Evolutionary conservation across 2,113 vertebrate species (phyloP).

Genomic region (Fregata magnificens): DNA sequence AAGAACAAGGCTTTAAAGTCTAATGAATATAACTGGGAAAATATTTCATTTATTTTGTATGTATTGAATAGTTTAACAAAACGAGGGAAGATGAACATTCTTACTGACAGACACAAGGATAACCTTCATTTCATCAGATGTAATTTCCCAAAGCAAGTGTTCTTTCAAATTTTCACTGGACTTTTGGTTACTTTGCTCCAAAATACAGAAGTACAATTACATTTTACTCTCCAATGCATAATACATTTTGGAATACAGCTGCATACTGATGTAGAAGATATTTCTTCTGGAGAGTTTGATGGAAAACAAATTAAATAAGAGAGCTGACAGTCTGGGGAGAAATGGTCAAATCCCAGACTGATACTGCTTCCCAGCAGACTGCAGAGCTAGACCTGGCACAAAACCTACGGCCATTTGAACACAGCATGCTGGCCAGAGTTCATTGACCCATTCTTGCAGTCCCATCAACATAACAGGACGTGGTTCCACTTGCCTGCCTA

Average conservation of each 20-base stretch:
- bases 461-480: neutral
- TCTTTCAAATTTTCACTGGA: neutral
- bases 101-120: neutral
- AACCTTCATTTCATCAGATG: neutral
- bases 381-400: neutral
- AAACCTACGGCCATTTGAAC: neutral
- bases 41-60: neutral
- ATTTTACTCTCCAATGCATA: neutral
- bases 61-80: neutral
- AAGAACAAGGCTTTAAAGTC: neutral
- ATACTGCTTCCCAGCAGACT: conserved; percentile 1
- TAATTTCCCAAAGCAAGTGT: neutral
- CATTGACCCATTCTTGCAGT: neutral
- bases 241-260: neutral
- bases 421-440: neutral
- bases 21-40: neutral
- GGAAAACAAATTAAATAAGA: conserved; percentile 23
- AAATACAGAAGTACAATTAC: neutral
- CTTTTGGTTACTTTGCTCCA: neutral
- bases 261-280: neutral
- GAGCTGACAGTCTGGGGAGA: conserved; percentile 2
- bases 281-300: neutral
- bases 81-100: neutral
- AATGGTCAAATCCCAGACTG: neutral
- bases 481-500: neutral